Evolutionary conservation across 2,797 vertebrate species (phyloP).

Genomic region (Eulemur mongoz): DNA sequence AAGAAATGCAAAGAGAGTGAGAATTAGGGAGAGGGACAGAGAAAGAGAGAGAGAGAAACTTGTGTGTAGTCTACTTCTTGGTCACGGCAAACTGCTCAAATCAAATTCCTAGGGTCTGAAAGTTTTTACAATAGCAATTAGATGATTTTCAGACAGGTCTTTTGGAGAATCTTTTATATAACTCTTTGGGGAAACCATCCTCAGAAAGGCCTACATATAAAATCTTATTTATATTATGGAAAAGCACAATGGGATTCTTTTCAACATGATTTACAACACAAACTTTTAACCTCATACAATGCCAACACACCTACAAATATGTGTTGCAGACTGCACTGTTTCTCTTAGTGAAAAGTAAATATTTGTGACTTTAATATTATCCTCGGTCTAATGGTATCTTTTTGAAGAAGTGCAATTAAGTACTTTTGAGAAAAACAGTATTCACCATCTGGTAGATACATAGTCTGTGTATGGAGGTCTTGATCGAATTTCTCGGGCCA

Average conservation of each 20-base stretch:
- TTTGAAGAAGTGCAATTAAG: background rate
- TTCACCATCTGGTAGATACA: slow-evolving; percentile 89
- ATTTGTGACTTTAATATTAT: background rate
- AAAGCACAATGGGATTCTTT: background rate
- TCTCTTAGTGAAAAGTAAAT: background rate
- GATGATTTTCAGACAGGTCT: background rate
- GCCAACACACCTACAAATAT: background rate
- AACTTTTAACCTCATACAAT: background rate
- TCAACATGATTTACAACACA: background rate
- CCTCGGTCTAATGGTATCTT: background rate
- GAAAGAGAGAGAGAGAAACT: background rate
- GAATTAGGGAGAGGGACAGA: background rate
- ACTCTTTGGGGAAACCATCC: background rate
- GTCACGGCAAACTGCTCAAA: background rate
- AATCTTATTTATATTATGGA: background rate
- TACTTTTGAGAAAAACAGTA: background rate
- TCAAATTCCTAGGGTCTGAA: background rate
- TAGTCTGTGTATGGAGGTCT: slow-evolving; percentile 90
- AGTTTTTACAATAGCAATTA: background rate
- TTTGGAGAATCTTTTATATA: background rate
- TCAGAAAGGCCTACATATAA: background rate
- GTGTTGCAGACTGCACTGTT: background rate
- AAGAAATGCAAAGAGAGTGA: background rate
- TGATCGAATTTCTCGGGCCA: slow-evolving; percentile 90
- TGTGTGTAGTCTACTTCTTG: background rate